These are phyloP conservation scores for Phaenicophaeus curvirostris DNA, from an alignment of 2,797 vertebrate species.

Conservation along the genomic window DNA sequence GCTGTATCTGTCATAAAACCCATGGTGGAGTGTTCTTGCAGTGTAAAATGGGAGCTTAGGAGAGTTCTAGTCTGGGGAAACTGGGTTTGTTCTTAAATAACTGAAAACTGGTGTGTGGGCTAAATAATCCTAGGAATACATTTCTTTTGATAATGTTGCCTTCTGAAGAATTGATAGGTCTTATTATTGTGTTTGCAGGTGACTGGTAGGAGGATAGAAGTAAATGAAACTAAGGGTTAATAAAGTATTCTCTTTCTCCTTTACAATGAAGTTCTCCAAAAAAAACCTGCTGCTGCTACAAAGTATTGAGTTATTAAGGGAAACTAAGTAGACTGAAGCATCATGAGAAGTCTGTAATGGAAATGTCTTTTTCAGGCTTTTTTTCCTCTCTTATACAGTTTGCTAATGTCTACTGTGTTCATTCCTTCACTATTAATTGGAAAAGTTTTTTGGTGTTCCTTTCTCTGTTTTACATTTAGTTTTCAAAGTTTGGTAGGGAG, in stretches of 20 bases:
- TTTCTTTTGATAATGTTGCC: neutral
- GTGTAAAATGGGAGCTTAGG: neutral
- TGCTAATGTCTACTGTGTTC: neutral
- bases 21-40: neutral
- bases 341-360: neutral
- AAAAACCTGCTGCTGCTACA: neutral
- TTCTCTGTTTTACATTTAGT: neutral
- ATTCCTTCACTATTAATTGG: neutral
- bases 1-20: neutral
- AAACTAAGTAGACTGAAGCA: neutral
- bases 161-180: neutral
- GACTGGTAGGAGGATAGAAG: neutral
- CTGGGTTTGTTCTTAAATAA: neutral
- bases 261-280: neutral
- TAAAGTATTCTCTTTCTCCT: neutral
- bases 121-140: neutral
- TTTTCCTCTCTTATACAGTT: neutral
- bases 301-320: neutral
- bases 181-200: neutral
- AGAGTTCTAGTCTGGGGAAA: neutral
- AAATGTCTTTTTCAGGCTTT: neutral
- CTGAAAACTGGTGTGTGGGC: neutral
- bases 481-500: neutral
- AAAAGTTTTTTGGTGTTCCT: neutral
- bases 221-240: neutral